Conservation (phyloP, 2,888 invertebrate genomes). For the Teinopalpus imperialis region DNA sequence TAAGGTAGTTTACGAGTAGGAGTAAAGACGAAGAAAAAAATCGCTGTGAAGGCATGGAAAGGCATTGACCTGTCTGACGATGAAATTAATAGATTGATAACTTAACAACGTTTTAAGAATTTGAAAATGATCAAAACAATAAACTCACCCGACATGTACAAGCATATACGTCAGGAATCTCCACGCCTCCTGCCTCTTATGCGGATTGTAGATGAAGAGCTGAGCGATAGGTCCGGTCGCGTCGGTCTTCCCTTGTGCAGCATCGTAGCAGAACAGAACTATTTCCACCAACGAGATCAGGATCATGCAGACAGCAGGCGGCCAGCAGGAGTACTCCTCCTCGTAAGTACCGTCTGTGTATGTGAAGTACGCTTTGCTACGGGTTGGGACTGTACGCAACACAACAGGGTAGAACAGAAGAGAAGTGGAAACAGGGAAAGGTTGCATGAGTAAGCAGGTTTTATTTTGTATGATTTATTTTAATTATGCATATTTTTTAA, state of each 20-base stretch:
- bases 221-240: slow-evolving; percentile 90
- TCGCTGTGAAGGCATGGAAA: no score
- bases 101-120: no score
- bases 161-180: slow-evolving; percentile 97
- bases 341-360: slow-evolving; percentile 90
- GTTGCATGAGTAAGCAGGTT: no score
- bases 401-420: slow-evolving; percentile 40
- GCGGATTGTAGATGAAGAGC: slow-evolving; percentile 94
- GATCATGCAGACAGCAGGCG: slow-evolving; percentile 96
- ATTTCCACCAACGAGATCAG: slow-evolving; percentile 94
- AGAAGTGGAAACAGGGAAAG: slow-evolving; percentile 17
- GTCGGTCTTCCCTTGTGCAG: slow-evolving; percentile 66
- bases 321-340: slow-evolving; percentile 95
- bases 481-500: no score
- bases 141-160: slow-evolving; percentile 94
- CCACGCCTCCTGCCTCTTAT: slow-evolving; percentile 94
- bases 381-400: slow-evolving; percentile 56
- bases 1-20: no score
- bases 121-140: no score
- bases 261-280: slow-evolving; percentile 83
- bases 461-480: no score
- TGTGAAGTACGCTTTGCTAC: slow-evolving; percentile 63
- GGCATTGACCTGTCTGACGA: no score
- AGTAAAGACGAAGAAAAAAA: no score
- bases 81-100: no score